Evolutionary conservation across 2,888 invertebrate genomes (phyloP).

Genomic region (Lissonota sp.): DNA sequence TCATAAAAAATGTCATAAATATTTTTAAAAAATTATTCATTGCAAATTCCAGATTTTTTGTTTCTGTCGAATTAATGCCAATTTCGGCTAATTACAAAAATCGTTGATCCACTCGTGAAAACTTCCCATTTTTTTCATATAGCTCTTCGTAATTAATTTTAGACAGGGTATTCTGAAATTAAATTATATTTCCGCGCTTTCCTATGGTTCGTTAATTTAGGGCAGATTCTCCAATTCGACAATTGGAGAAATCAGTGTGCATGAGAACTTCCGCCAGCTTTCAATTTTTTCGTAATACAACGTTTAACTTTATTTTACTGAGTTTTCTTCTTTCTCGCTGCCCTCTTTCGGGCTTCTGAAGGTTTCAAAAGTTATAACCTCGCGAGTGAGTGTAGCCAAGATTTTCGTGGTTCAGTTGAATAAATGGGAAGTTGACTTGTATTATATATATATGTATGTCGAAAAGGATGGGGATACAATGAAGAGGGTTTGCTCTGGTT

Average conservation of each 20-base stretch:
- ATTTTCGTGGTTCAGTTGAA: slow-evolving; percentile 40
- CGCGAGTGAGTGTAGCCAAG: slow-evolving; percentile 30
- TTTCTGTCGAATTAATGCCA: too few species aligned
- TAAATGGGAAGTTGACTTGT: slow-evolving; percentile 35
- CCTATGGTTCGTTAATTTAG: too few species aligned
- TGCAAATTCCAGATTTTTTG: too few species aligned
- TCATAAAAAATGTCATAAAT: too few species aligned
- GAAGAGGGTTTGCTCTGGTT: slow-evolving; percentile 29
- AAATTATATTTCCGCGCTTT: too few species aligned
- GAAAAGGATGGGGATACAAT: slow-evolving; percentile 25
- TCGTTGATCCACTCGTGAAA: too few species aligned
- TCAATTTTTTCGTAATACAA: background rate
- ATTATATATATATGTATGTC: slow-evolving; percentile 40
- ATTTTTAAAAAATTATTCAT: too few species aligned
- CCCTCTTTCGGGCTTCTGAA: background rate
- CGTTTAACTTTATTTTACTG: slow-evolving; percentile 32
- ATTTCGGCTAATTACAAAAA: too few species aligned
- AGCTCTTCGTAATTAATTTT: too few species aligned
- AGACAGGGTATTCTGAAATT: too few species aligned
- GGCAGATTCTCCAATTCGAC: too few species aligned
- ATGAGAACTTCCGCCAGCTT: background rate
- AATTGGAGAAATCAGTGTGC: slow-evolving; percentile 4
- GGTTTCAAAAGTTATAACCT: slow-evolving; percentile 43
- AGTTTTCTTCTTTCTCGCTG: slow-evolving; percentile 1
- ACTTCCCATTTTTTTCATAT: too few species aligned